phyloP scores from a whole-genome alignment of 1,140 invertebrate species.

The Asbolus verrucosus region DNA sequence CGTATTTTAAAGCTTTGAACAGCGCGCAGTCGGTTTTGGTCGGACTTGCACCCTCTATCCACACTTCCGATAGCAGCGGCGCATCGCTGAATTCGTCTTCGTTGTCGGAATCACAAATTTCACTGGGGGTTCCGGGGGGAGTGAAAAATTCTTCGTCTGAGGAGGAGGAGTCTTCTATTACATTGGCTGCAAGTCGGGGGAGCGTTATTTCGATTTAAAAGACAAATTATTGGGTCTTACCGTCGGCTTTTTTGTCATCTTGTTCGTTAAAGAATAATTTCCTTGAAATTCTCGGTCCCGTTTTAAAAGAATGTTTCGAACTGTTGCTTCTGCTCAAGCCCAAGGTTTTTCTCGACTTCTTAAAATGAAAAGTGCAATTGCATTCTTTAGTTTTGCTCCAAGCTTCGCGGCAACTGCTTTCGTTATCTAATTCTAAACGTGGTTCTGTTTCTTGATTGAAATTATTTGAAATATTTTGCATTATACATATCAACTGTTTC shows the following conservation, averaged over 20 bases:
- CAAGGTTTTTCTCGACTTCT: conserved; percentile 57
- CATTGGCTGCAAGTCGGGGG: conserved; percentile 2
- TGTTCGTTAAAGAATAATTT: conserved; percentile 55
- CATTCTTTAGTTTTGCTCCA: conserved; percentile 67
- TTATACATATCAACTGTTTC: conserved; percentile 59
- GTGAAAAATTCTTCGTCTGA: conserved; percentile 66
- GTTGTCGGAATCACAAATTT: conserved; percentile 60
- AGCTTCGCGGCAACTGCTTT: conserved; percentile 68
- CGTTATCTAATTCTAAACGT: conserved; percentile 53
- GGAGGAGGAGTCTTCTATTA: conserved; percentile 5
- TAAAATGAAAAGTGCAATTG: conserved; percentile 64
- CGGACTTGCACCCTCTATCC: conserved; percentile 70
- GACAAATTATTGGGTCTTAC: conserved; percentile 5
- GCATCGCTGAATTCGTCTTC: conserved; percentile 65
- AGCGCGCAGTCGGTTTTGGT: conserved; percentile 79
- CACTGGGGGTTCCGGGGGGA: conserved; percentile 67
- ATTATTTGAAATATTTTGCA: conserved; percentile 53
- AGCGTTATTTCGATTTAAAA: no score
- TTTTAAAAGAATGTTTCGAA: conserved; percentile 11
- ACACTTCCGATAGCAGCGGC: conserved; percentile 68
- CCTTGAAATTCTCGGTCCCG: conserved; percentile 33
- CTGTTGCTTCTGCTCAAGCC: conserved; percentile 47
- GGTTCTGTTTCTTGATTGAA: conserved; percentile 40
- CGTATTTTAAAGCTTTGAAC: conserved; percentile 71
- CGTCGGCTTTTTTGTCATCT: conserved; percentile 50